Evolutionary conservation across 1,140 invertebrate genomes (phyloP), one percentile per base, ranked within the genome.

Genomic region (Pemphigus obesinymphae): DNA sequence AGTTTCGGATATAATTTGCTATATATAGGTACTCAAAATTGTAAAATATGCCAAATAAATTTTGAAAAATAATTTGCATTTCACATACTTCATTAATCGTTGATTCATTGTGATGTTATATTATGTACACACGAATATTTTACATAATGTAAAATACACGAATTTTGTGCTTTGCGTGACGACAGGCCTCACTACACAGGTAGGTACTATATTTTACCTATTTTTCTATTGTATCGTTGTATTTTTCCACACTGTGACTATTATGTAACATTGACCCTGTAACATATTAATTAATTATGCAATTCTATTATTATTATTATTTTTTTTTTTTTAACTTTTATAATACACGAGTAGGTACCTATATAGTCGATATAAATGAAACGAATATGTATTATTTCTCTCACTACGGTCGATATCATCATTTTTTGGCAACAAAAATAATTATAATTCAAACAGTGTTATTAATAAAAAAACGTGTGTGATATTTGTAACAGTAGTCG

Each of bases 231-330:
- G 66, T 70, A 70, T 70, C 43, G 66, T 70, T 43, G 43, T 70
- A 70, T 70, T 70, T 70, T 40, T 70, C 66, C 23, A 43, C 66
- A 26, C 40, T 37, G 63, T 40, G 31, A 40, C 40, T 23, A 43
- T 43, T 70, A 43, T 45, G 40, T 70, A 70, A 45, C 68, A 45
- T 45, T 26, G 68, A 70, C 40, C 68, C 40, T 45, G 68, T 70
- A 70, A 45, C 68, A 70, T 23, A 70, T 70, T 70, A 70, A 70
- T 70, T 70, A 68, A 43, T 70, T 70, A 45, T 20, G 68, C 23
- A 70, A 70, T 2, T 7, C 5, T 29, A 29, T 43, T 29, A 43
- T 43, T 43, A 70, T 40, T 5, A 5, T 11, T 11, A 11, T 11
- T 11, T 45, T 45, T 45, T 45, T 45, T 11, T 45, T 45, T 45